These are phyloP conservation scores for Apamea crenata DNA, from an alignment of 2,888 invertebrate species.

Conservation along the genomic window DNA sequence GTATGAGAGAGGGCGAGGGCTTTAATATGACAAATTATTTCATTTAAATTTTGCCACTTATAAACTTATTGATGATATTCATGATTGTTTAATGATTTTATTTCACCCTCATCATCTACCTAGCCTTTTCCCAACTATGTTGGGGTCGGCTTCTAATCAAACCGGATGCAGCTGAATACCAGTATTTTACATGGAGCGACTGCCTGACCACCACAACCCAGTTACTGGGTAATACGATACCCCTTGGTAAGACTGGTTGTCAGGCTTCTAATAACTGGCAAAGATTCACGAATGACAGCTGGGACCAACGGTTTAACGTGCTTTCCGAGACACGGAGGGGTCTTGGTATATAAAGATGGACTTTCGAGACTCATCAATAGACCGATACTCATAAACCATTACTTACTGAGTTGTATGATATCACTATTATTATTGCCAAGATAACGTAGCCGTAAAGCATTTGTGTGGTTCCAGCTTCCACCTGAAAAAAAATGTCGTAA, in stretches of 20 bases:
- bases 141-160: no score
- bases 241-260: not conserved
- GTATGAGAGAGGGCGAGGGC: no score
- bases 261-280: not conserved
- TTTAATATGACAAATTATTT: no score
- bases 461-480: slow-evolving; percentile 67
- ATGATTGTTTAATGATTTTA: no score
- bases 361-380: not conserved
- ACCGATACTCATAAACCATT: not conserved
- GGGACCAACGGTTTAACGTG: not conserved
- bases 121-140: no score
- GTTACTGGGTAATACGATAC: not conserved
- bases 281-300: not conserved
- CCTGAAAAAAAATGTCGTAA: slow-evolving; percentile 65
- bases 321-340: not conserved
- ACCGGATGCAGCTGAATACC: no score
- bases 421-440: slow-evolving; percentile 61
- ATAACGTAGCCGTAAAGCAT: slow-evolving; percentile 73
- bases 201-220: not conserved
- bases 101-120: no score
- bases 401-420: slow-evolving; percentile 49
- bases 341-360: not conserved
- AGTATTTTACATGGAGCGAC: not conserved
- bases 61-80: no score
- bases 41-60: no score